Evolutionary conservation across 2,113 vertebrate species (phyloP).

Genomic region (Ptilorrhoa leucosticta): DNA sequence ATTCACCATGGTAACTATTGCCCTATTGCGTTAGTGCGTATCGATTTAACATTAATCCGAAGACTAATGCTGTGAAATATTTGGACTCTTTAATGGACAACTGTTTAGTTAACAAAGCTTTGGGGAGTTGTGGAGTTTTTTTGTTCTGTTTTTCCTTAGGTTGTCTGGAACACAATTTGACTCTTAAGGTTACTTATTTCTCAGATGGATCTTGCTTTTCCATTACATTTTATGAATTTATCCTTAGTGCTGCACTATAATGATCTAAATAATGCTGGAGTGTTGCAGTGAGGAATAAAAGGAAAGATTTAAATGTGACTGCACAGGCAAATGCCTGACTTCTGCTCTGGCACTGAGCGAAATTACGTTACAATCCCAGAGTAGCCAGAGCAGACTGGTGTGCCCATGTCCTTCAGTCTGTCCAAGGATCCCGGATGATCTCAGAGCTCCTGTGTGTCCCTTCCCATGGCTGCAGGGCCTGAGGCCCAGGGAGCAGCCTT

Average conservation of each 20-base stretch:
- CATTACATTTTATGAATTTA: background rate
- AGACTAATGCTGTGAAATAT: slow-evolving; percentile 49
- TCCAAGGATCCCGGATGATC: background rate
- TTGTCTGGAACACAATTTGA: background rate
- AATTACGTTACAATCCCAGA: background rate
- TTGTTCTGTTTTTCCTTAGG: background rate
- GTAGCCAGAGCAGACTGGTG: background rate
- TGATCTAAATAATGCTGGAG: background rate
- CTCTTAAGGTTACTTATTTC: background rate
- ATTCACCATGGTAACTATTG: slow-evolving; percentile 44
- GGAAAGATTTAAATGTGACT: background rate
- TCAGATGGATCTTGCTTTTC: background rate
- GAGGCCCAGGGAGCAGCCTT: background rate
- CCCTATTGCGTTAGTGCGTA: background rate
- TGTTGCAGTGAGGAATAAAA: background rate
- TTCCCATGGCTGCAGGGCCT: background rate
- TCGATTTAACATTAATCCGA: slow-evolving; percentile 33
- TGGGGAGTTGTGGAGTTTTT: background rate
- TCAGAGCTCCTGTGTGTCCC: background rate
- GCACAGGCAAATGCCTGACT: background rate
- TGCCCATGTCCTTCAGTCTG: background rate
- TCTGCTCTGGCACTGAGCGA: background rate
- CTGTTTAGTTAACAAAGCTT: slow-evolving; percentile 43
- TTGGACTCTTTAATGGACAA: slow-evolving; percentile 31
- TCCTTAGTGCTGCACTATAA: background rate